Evolutionary conservation across 92 coral and sea anemone species (phyloP).

Genomic region (Porites cylindrica): DNA sequence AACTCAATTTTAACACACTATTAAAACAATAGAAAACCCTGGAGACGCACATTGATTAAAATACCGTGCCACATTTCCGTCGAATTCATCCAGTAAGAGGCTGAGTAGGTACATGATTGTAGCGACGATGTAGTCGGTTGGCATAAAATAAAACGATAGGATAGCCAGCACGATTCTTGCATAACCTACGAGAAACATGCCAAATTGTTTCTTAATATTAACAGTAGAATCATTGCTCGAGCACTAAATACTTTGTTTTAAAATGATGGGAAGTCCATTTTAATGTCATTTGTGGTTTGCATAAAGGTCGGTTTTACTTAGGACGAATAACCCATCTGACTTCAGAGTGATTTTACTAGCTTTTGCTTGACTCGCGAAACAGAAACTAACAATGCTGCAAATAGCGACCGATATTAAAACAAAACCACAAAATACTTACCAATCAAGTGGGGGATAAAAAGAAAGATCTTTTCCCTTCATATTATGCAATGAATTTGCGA

Average conservation of each 20-base stretch:
- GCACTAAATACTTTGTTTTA: too few relatives aligned
- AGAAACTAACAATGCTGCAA: background rate
- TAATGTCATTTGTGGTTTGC: too few relatives aligned
- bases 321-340: too few relatives aligned
- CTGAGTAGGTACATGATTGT: conserved; percentile 68
- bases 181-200: conserved; percentile 70
- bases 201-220: too few relatives aligned
- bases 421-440: conserved; percentile 56
- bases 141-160: conserved; percentile 93
- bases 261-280: too few relatives aligned
- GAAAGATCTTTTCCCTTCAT: conserved; percentile 81
- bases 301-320: too few relatives aligned
- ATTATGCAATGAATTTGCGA: background rate
- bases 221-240: too few relatives aligned
- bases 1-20: too few relatives aligned
- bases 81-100: conserved; percentile 89
- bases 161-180: conserved; percentile 89
- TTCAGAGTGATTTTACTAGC: too few relatives aligned
- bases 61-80: conserved; percentile 91
- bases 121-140: conserved; percentile 73
- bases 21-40: too few relatives aligned
- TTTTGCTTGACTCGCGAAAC: too few relatives aligned
- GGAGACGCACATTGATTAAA: conserved; percentile 82
- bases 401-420: background rate
- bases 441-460: conserved; percentile 92